Base-by-base conservation (phyloP, 2,888 invertebrate species). In the Ctena decussata region DNA sequence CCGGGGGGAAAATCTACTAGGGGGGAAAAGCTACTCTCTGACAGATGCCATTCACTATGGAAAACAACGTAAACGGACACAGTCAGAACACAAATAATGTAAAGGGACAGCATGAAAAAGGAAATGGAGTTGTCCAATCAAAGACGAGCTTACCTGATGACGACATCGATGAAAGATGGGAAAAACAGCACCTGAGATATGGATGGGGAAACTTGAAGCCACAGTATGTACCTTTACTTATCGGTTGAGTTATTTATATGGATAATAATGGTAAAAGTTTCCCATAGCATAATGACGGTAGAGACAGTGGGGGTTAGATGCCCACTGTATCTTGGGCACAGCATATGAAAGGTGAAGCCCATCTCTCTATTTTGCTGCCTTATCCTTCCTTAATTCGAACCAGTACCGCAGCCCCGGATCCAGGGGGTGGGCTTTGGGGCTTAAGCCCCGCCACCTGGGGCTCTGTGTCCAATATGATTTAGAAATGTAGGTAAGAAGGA, bases 141-240 rank as follows among this genome's bases (percentile, higher is more conserved):
- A 46, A 46, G 21, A n/a, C 12, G 21, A 46, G 15, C 46, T 46
- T 46, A 3, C 8, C 8, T 46, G 3, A 15, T 37, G 73, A 74
- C 46, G 65, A 46, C 24, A 57, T 70, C 0, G 82, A 78, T 30
- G 85, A 84, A 18, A 82, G 79, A 39, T 88, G 87, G 87, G 90
- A 90, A 73, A 86, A 53, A 57, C 46, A 79, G 37, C 24, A 86
- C 53, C 77, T 90, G 5, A 76, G 87, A 69, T 90, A 86, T 53
- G 90, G 90, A 15, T 90, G 86, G 87, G 86, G 84, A 32, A 80
- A 46, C 32, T 90, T 70, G 65, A 84, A 65, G 70, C 90, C 90
- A 12, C 74, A 71, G 90, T 90, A 60, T 60, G 8, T 6, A 60
- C 30, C 24, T 30, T 8, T 30, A 3, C 3, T 30, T 1, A 27